These are phyloP conservation scores for Torymus texanus DNA, from an alignment of 2,888 invertebrate species.

Conservation along the genomic window DNA sequence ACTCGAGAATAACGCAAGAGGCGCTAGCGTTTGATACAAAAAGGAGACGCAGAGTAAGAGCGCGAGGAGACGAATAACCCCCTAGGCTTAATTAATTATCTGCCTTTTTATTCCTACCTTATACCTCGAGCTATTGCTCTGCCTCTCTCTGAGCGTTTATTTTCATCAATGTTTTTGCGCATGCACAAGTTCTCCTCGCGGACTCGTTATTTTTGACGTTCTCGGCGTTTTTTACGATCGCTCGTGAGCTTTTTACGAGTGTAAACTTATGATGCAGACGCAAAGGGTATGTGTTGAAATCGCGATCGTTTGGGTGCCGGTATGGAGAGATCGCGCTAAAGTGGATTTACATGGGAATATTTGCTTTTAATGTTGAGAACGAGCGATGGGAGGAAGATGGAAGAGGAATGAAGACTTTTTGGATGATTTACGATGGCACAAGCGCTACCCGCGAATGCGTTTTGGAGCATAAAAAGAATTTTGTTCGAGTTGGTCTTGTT, in stretches of 20 bases:
- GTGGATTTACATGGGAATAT: slow-evolving; percentile 54
- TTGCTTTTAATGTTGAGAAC: slow-evolving; percentile 43
- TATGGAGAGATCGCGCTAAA: slow-evolving; percentile 27
- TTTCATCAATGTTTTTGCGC: slow-evolving; percentile 54
- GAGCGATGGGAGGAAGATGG: not conserved
- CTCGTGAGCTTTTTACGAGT: slow-evolving; percentile 40
- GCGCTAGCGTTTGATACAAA: slow-evolving; percentile 48
- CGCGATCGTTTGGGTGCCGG: slow-evolving; percentile 20
- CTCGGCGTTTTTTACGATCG: slow-evolving; percentile 41
- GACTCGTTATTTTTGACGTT: slow-evolving; percentile 44
- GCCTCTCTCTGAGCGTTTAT: slow-evolving; percentile 39
- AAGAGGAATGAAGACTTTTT: slow-evolving; percentile 38
- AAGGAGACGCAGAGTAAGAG: slow-evolving; percentile 27
- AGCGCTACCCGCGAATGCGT: slow-evolving; percentile 14
- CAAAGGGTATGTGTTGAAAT: slow-evolving; percentile 5
- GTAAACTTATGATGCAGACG: slow-evolving; percentile 26
- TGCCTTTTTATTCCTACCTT: slow-evolving; percentile 38
- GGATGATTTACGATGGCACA: slow-evolving; percentile 38
- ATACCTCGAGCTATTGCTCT: not conserved
- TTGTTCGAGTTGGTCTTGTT: slow-evolving; percentile 8
- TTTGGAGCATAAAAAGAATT: slow-evolving; percentile 32
- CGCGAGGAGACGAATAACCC: slow-evolving; percentile 54
- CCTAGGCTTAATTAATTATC: slow-evolving; percentile 53
- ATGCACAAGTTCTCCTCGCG: slow-evolving; percentile 3
- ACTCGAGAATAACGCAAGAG: slow-evolving; percentile 36